Percentiles rank a stretch among this genome's conserved stretches.
phyloP scores from a whole-genome alignment of 2,113 vertebrate species.

The Nibea coibor region DNA sequence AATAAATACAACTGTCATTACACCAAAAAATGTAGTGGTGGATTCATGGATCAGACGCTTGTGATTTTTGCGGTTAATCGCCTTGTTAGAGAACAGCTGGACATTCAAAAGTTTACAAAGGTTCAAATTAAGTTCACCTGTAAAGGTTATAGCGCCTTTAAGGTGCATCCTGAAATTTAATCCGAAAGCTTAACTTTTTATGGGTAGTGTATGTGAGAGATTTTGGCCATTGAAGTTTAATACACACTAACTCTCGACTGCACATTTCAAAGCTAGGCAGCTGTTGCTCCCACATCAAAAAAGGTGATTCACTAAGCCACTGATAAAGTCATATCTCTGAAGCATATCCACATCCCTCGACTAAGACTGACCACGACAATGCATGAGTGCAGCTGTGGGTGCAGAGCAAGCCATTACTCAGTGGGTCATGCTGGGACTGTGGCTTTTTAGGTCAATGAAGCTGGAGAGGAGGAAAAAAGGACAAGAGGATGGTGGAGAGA shows the following conservation, averaged over 20 bases:
- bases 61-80: too few species aligned
- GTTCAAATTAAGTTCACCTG: too few species aligned
- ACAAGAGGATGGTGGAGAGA: conserved; percentile 4
- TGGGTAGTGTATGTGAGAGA: background rate
- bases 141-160: too few species aligned
- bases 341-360: conserved; percentile 24
- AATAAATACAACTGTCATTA: too few species aligned
- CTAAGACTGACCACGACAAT: conserved; percentile 34
- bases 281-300: conserved; percentile 29
- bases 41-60: too few species aligned
- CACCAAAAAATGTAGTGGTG: too few species aligned
- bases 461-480: conserved; percentile 23
- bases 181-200: too few species aligned
- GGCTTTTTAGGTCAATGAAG: conserved; percentile 65
- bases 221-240: background rate
- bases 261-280: conserved; percentile 12
- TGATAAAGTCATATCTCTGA: conserved; percentile 52
- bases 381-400: conserved; percentile 42
- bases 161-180: too few species aligned
- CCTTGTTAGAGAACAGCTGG: too few species aligned
- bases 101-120: too few species aligned
- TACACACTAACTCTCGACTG: background rate
- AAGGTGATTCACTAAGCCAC: conserved; percentile 41
- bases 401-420: conserved; percentile 42
- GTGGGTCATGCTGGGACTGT: conserved; percentile 46